Conservation (phyloP, 2,888 invertebrate genomes). For the Acheta domesticus region DNA sequence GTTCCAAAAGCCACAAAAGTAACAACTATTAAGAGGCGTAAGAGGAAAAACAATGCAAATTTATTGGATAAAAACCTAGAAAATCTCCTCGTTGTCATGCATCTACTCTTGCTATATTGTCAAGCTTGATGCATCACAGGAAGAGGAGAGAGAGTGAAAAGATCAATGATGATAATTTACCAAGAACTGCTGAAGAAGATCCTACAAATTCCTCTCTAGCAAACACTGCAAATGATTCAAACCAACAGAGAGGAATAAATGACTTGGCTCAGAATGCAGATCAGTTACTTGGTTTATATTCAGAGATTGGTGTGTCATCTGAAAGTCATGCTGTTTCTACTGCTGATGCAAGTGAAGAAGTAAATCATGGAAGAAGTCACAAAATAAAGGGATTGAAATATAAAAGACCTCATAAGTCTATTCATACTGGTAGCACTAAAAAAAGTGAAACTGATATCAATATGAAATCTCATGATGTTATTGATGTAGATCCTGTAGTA, state of each 20-base stretch:
- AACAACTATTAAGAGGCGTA: slow-evolving; percentile 35
- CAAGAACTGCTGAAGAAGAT: not conserved
- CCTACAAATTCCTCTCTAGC: not conserved
- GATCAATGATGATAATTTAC: slow-evolving; percentile 21
- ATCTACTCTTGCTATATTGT: slow-evolving; percentile 76
- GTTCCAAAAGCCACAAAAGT: slow-evolving; percentile 38
- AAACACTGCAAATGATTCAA: not conserved
- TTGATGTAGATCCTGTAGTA: slow-evolving; percentile 37
- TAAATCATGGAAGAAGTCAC: not conserved
- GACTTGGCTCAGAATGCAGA: slow-evolving; percentile 32
- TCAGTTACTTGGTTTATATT: slow-evolving; percentile 23
- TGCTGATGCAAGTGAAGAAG: not conserved
- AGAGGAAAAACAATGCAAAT: slow-evolving; percentile 38
- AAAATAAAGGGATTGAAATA: not conserved
- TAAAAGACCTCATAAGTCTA: not conserved
- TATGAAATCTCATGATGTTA: slow-evolving; percentile 21
- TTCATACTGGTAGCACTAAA: not conserved
- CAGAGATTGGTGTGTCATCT: not conserved
- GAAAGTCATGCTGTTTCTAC: not conserved
- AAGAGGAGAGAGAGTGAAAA: slow-evolving; percentile 28
- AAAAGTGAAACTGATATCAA: not conserved
- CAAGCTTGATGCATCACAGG: slow-evolving; percentile 38
- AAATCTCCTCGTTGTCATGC: slow-evolving; percentile 87
- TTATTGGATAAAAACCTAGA: slow-evolving; percentile 62
- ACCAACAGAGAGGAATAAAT: slow-evolving; percentile 27